These are phyloP conservation scores for Excalfactoria chinensis DNA, from an alignment of 2,113 vertebrate genomes.

Conservation along the genomic window DNA sequence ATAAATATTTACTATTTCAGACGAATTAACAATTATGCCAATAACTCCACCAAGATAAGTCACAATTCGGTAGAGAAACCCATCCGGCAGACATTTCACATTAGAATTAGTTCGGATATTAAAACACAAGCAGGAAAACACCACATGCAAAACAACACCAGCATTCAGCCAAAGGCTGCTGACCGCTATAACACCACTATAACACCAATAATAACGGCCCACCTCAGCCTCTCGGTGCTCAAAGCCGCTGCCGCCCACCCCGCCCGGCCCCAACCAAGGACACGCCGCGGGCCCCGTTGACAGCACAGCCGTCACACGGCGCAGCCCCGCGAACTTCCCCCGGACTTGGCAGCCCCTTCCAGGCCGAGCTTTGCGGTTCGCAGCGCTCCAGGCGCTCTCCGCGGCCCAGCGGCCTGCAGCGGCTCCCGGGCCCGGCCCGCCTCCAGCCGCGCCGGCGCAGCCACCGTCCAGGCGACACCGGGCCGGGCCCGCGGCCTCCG, in stretches of 20 bases:
- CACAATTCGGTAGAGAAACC: neutral
- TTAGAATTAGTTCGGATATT: neutral
- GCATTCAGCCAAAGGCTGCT: neutral
- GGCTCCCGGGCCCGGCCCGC: neutral
- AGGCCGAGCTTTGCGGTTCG: no score
- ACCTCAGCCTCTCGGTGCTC: neutral
- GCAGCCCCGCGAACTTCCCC: neutral
- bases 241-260: neutral
- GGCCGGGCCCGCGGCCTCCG: neutral
- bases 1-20: neutral
- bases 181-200: no score
- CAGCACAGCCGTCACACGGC: no score
- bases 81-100: neutral
- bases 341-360: no score
- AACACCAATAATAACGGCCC: no score
- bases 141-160: neutral
- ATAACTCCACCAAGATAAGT: neutral
- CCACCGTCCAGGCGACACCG: no score
- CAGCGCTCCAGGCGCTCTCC: no score
- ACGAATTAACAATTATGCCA: neutral
- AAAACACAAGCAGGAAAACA: neutral
- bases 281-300: no score
- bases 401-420: no score
- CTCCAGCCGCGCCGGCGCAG: no score
- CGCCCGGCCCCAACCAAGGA: no score